phyloP scores from a whole-genome alignment of 2,113 vertebrate genomes.

The Felis catus region F.catus_Fca126_mat1.0 CM031427.1:24736001-24736500 shows the following conservation, averaged over 20 bases:
- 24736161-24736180: background rate
- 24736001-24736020: background rate
- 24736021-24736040: background rate
- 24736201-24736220: background rate
- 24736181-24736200: background rate
- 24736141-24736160: slow-evolving; percentile 64
- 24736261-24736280: background rate
- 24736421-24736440: background rate
- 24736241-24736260: background rate
- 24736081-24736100: slow-evolving; percentile 79
- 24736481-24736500: background rate
- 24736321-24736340: background rate
- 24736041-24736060: background rate
- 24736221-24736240: background rate
- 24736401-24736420: background rate
- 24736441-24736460: background rate
- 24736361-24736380: background rate
- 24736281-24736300: background rate
- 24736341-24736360: background rate
- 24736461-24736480: background rate
- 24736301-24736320: background rate
- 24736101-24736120: slow-evolving; percentile 84
- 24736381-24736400: background rate
- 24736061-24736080: background rate
- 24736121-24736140: slow-evolving; percentile 69